Percentiles rank a stretch among this genome's conserved stretches.
These are phyloP conservation scores for Furcifer pardalis DNA, from an alignment of 2,797 vertebrate genomes.

Conservation along the genomic window DNA sequence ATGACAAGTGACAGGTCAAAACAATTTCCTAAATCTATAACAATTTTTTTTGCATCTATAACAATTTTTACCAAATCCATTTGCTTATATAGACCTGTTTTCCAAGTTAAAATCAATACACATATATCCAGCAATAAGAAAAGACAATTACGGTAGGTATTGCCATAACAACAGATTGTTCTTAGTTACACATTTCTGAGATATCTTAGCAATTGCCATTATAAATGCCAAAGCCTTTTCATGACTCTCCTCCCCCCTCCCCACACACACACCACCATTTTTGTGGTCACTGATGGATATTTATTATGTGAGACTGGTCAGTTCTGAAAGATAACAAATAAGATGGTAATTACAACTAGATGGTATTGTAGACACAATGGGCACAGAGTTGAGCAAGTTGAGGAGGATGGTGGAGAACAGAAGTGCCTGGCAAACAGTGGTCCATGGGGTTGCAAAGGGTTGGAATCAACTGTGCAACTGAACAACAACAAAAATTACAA, in stretches of 20 bases:
- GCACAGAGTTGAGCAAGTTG: no score
- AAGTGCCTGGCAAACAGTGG: no score
- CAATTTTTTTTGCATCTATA: conserved; percentile 11
- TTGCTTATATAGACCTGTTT: conserved; percentile 6
- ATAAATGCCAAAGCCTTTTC: neutral
- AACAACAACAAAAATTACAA: neutral
- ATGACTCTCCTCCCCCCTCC: no score
- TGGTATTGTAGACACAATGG: no score
- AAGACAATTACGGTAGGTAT: conserved; percentile 8
- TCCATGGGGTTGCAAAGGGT: no score
- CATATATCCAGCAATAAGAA: neutral
- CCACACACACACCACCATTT: no score
- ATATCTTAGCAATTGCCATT: neutral
- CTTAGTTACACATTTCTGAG: neutral
- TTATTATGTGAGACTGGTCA: neutral
- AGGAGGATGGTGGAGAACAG: no score
- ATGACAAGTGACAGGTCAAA: neutral
- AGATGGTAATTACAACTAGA: neutral
- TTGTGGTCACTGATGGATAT: neutral
- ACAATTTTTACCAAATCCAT: conserved; percentile 26
- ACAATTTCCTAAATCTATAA: conserved; percentile 20
- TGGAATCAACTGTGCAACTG: no score
- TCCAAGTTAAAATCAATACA: conserved; percentile 25
- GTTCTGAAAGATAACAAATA: neutral
- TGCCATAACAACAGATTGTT: conserved; percentile 12